These are phyloP conservation scores for Chrysaora quinquecirrha DNA, from an alignment of 30 jellyfish, hydroid and myxozoan species.

Conservation along the genomic window DNA sequence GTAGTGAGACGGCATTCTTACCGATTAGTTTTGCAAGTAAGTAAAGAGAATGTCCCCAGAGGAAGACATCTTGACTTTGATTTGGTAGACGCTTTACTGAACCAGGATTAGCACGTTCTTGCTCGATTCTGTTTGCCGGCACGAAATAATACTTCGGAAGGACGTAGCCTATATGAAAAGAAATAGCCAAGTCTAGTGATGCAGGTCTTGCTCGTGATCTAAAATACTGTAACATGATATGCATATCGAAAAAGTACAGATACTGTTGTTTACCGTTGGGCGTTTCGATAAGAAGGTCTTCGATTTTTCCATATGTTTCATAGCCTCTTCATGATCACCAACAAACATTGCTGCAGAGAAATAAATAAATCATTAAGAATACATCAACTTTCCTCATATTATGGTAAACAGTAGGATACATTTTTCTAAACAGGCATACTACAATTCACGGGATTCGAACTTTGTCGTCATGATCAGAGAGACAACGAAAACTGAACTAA, in stretches of 20 bases:
- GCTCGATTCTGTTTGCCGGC: slow-evolving; percentile 59
- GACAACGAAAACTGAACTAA: too few species aligned
- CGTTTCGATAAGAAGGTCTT: slow-evolving; percentile 64
- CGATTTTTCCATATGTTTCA: slow-evolving; percentile 63
- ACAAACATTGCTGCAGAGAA: slow-evolving; percentile 61
- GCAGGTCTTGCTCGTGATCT: too few species aligned
- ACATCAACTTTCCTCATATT: too few species aligned
- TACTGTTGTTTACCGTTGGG: slow-evolving; percentile 38
- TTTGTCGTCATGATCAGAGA: too few species aligned
- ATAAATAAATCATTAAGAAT: too few species aligned
- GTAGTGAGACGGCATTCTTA: too few species aligned
- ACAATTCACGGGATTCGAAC: too few species aligned
- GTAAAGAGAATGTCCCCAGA: slow-evolving; percentile 96
- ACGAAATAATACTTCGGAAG: slow-evolving; percentile 93
- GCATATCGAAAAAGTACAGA: too few species aligned
- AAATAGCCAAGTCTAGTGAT: too few species aligned
- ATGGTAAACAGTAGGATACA: too few species aligned
- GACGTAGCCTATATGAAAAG: slow-evolving; percentile 6
- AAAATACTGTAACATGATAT: too few species aligned
- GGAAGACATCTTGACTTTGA: slow-evolving; percentile 57
- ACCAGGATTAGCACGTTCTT: slow-evolving; percentile 73
- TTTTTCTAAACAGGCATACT: too few species aligned
- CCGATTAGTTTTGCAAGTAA: slow-evolving; percentile 79
- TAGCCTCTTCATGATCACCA: slow-evolving; percentile 78
- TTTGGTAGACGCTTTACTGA: slow-evolving; percentile 78